Base-by-base conservation (phyloP, 2,797 vertebrate genomes). In the Anisognathus igniventris region DNA sequence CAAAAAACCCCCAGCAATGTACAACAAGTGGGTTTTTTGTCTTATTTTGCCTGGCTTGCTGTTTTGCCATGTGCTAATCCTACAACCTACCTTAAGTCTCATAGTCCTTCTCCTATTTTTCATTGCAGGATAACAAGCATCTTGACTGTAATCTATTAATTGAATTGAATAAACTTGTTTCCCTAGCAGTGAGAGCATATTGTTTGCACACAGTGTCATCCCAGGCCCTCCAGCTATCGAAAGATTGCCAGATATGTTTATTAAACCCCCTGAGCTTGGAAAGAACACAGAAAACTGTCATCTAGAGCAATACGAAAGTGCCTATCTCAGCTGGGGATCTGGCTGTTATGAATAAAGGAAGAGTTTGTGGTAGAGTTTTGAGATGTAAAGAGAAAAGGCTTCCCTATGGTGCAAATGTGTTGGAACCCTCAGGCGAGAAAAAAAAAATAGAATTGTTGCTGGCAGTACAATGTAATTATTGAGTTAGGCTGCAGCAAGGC, bases 121-220 rank as follows among this genome's bases (percentile, higher is more conserved):
- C 96, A 89, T 98, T 97, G 97, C 90, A 98, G 98, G 98, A 98
- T 98, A 98, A 98, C 97, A 97, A 98, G 98, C 98, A 98, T 98
- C 98, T 98, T 98, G 98, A 98, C 98, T 97, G 98, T 98, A 98
- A 98, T 98, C 98, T 98, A 98, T 98, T 99, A 99, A 99, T 99
- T 99, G 99, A 99, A 99, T 99, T 99, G 98, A 99, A 99, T 99
- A 98, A 99, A 99, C 98, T 98, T 98, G 98, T 98, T 98, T 99
- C 98, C 98, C 98, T 98, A 97, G 98, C 98, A 98, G 98, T 75
- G 96, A 72, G 97, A 97, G 97, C 97, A 97, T 97, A 98, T 97
- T 98, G 98, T 99, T 99, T 99, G 98, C 98, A 99, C 98, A 99
- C 98, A 99, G 97, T 97, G 97, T 97, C 98, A 98, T 98, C 98